These are phyloP conservation scores for Cecropterus lyciades DNA, from an alignment of 1,140 invertebrate species.

Conservation along the genomic window DNA sequence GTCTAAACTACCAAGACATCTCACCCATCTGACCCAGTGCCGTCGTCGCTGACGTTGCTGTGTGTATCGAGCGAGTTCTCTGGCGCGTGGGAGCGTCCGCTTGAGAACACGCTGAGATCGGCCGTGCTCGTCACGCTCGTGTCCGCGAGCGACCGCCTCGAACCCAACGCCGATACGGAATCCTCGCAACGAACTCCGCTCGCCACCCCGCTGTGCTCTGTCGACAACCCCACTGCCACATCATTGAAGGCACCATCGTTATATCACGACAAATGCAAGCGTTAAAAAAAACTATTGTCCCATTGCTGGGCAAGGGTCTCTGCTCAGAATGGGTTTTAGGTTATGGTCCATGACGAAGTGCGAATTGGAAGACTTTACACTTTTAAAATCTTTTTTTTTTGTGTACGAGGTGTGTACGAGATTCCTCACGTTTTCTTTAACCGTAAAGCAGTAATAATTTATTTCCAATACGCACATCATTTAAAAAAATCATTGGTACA, in stretches of 20 bases:
- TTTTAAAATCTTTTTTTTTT: too few relatives aligned
- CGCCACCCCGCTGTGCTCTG: slow-evolving; percentile 73
- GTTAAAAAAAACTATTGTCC: too few relatives aligned
- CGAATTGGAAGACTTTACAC: too few relatives aligned
- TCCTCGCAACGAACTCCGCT: slow-evolving; percentile 71
- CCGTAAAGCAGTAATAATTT: too few relatives aligned
- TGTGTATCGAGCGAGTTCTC: slow-evolving; percentile 91
- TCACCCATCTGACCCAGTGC: slow-evolving; percentile 86
- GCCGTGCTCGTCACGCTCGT: slow-evolving; percentile 93
- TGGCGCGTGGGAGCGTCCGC: slow-evolving; percentile 89
- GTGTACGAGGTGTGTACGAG: too few relatives aligned
- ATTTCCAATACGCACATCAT: too few relatives aligned
- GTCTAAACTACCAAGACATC: slow-evolving; percentile 66
- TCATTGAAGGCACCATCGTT: neutral
- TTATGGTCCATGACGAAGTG: too few relatives aligned
- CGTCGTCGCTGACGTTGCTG: slow-evolving; percentile 89
- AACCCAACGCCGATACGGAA: slow-evolving; percentile 84
- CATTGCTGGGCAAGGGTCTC: too few relatives aligned
- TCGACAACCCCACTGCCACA: slow-evolving; percentile 17
- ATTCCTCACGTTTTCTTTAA: too few relatives aligned
- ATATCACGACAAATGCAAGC: neutral
- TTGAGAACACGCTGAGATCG: slow-evolving; percentile 91
- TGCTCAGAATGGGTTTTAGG: too few relatives aligned
- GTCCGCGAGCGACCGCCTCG: slow-evolving; percentile 90
- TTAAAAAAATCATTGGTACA: too few relatives aligned